Conservation (phyloP, 2,113 vertebrate genomes). For the Nyctibius bracteatus region DNA sequence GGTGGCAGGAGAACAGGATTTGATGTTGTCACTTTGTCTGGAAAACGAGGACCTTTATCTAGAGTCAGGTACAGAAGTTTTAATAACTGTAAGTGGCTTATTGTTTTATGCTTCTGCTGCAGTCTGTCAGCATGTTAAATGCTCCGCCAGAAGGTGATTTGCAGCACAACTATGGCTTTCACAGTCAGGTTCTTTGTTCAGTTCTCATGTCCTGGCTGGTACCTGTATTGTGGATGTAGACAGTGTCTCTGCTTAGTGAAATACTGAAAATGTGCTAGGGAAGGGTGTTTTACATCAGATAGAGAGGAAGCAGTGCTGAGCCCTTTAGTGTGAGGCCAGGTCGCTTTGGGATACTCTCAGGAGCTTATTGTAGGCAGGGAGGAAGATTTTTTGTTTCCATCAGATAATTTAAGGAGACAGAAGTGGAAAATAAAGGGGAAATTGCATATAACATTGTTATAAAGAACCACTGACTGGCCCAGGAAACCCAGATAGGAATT, state of each 20-base stretch:
- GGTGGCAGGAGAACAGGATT: conserved; percentile 89
- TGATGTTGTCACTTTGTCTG: conserved; percentile 90
- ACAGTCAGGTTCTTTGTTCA: neutral
- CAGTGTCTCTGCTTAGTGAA: neutral
- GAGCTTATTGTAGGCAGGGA: neutral
- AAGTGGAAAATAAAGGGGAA: neutral
- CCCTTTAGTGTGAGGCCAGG: neutral
- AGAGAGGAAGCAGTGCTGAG: neutral
- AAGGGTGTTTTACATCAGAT: neutral
- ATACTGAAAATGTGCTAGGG: neutral
- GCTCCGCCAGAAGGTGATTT: neutral
- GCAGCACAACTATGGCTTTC: neutral
- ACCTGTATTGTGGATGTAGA: neutral
- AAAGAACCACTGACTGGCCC: neutral
- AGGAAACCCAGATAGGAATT: neutral
- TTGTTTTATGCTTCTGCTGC: neutral
- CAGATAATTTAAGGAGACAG: neutral
- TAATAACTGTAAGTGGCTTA: neutral
- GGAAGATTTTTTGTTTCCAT: neutral
- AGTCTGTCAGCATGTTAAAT: neutral
- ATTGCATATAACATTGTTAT: neutral
- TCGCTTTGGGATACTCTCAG: neutral
- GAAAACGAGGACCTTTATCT: conserved; percentile 84
- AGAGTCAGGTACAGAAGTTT: conserved; percentile 82
- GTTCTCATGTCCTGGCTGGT: neutral